phyloP scores from a whole-genome alignment of 2,113 vertebrate genomes.

The Corythoichthys intestinalis region DNA sequence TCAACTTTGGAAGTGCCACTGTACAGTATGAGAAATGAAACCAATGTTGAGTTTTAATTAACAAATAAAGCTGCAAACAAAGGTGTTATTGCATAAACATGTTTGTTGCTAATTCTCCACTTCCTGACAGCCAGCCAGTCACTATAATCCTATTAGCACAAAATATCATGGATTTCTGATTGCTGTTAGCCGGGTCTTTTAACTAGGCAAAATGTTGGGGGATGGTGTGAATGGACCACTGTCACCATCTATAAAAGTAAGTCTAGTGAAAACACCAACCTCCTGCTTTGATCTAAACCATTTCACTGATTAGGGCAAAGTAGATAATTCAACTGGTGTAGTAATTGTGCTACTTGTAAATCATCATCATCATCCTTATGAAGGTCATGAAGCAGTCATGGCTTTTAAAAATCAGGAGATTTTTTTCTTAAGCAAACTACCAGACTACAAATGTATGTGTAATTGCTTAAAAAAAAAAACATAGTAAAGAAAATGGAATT shows the following conservation, averaged over 20 bases:
- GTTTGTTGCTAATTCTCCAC: constrained; percentile 20
- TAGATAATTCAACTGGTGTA: constrained; percentile 14
- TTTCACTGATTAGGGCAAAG: constrained; percentile 34
- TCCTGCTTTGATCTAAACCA: constrained; percentile 18
- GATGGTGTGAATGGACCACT: constrained; percentile 15
- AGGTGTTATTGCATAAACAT: background rate
- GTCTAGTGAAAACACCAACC: constrained; percentile 16
- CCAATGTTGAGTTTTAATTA: background rate
- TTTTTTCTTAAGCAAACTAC: background rate
- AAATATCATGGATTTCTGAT: constrained; percentile 24
- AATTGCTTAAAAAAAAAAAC: background rate
- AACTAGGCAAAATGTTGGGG: constrained; percentile 6
- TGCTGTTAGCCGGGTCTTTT: constrained; percentile 17
- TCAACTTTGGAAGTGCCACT: background rate
- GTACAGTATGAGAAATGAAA: background rate
- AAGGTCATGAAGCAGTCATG: constrained; percentile 7
- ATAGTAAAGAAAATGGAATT: background rate
- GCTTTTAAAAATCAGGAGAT: background rate
- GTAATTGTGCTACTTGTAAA: constrained; percentile 1
- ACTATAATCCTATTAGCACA: constrained; percentile 45
- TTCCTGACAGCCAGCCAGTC: constrained; percentile 32
- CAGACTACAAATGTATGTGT: background rate
- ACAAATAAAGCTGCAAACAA: background rate
- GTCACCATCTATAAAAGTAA: constrained; percentile 41
- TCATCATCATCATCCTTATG: constrained; percentile 17